A percentile compares a stretch with the other conserved stretches of the same genome.
Evolutionary conservation across 2,113 vertebrate genomes (phyloP).

Genomic region (Erythrocercus mccallii): DNA sequence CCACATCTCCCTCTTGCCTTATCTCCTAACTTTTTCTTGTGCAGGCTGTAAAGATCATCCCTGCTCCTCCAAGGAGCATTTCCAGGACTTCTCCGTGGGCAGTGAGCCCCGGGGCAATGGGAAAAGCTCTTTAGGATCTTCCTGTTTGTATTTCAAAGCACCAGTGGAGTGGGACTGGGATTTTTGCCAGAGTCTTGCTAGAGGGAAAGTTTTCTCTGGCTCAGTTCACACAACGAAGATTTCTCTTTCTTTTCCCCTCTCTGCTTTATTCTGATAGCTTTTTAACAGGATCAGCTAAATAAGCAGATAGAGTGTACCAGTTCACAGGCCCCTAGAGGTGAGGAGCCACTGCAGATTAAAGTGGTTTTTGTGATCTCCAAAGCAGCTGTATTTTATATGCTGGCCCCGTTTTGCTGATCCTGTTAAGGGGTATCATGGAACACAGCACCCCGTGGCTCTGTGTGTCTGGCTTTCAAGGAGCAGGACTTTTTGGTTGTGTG

Average conservation of each 20-base stretch:
- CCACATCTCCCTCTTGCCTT: neutral
- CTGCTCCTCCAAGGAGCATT: neutral
- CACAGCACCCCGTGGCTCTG: neutral
- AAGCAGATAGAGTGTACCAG: neutral
- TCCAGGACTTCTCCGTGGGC: neutral
- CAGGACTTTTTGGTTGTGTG: rapidly evolving
- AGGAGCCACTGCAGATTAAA: conserved; percentile 36
- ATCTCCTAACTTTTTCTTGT: neutral
- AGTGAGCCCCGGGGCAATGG: neutral
- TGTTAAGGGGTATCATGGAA: neutral
- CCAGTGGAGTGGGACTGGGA: conserved; percentile 11
- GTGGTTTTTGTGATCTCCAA: neutral
- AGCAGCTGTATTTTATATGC: conserved; percentile 40
- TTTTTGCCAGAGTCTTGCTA: conserved; percentile 55
- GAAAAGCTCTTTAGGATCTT: neutral
- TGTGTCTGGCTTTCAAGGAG: neutral
- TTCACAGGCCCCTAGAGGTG: conserved; percentile 25
- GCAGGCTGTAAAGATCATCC: neutral
- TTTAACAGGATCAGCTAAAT: conserved; percentile 60
- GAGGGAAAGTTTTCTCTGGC: conserved; percentile 58
- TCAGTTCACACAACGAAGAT: neutral
- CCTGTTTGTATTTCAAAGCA: conserved; percentile 35
- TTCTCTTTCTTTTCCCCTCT: neutral
- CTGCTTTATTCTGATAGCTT: conserved; percentile 45
- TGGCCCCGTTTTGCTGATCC: conserved; percentile 48